Evolutionary conservation across 2,113 vertebrate genomes (phyloP).

Genomic region (Myxocyprinus asiaticus): DNA sequence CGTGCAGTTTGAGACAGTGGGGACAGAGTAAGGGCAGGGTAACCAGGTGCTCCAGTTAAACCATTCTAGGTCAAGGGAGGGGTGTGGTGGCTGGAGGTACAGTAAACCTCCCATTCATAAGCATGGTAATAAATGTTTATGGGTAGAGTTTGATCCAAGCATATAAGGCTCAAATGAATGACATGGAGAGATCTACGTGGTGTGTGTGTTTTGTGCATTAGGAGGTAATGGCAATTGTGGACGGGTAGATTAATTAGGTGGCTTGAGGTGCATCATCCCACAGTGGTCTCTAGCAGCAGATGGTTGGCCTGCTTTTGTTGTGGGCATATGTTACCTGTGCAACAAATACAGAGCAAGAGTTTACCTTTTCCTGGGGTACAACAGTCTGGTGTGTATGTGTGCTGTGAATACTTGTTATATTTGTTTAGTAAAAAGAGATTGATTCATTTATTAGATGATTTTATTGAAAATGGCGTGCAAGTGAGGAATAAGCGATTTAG

Average conservation of each 20-base stretch:
- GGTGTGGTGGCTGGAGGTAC: no score
- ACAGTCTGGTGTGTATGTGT: constrained; percentile 16
- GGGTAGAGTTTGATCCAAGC: no score
- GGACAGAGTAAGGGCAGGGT: not conserved
- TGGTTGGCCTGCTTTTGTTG: constrained; percentile 55
- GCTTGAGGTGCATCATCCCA: constrained; percentile 49
- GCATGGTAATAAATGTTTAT: no score
- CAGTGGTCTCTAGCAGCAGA: constrained; percentile 55
- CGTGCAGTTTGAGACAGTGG: constrained; percentile 62
- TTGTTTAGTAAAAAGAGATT: no score
- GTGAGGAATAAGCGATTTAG: no score
- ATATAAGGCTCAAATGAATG: no score
- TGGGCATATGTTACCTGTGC: constrained; percentile 55
- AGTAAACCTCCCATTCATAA: no score
- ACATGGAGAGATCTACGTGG: no score
- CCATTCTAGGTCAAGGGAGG: no score
- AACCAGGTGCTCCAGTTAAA: no score
- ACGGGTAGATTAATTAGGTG: constrained; percentile 56
- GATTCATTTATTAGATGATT: no score
- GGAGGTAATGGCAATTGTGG: constrained; percentile 29
- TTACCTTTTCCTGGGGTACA: constrained; percentile 31
- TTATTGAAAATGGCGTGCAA: no score
- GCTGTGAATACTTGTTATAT: not conserved
- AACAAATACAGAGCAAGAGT: constrained; percentile 46
- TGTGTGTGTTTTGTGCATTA: not conserved